Evolutionary conservation across 2,113 vertebrate species (phyloP), one percentile per base, ranked within the genome.

Genomic region (Gallinago paraguaiae): DNA sequence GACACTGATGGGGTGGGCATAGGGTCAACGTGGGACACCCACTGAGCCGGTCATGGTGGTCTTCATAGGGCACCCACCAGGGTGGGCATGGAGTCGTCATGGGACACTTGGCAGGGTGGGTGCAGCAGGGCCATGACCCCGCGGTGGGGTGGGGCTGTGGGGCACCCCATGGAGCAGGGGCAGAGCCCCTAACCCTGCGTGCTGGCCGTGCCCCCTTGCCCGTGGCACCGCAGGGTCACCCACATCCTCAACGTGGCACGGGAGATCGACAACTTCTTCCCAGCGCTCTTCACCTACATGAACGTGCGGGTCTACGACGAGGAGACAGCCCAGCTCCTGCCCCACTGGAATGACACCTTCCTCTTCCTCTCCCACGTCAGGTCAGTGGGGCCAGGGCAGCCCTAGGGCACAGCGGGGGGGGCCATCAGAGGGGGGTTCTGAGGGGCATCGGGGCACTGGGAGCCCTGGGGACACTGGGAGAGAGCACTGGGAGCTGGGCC

Each of bases 251-350:
- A 99, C 20, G 98, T 99, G 95, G 99, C 99, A 0, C 98, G 98
- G 75, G 99, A 99, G 97, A 99, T 99, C 2, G 99, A 99, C 97
- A 99, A 99, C 98, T 99, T 99, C 96, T 99, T 98, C 96, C 99
- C 99, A 0, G 99, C 99, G 3, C 98, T 98, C 43, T 99, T 99
- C 97, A 98, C 90, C 12, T 99, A 99, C 93, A 98, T 98, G 98
- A 99, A 99, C 5, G 98, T 99, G 93, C 97, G 99, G 45, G 98
- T 99, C 61, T 98, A 99, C 7, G 99, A 99, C 7, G 99, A 99
- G 88, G 99, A 99, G 91, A 84, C 97, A 0, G 99, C 99, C 0
- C 97, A 99, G 96, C 98, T 99, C 78, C 98, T 99, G 59, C 88
- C 98, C 8, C 97, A 99, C 96, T 99, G 99, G 99, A 98, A 99